Evolutionary conservation across 2,113 vertebrate species (phyloP).

Genomic region (Pithys albifrons): DNA sequence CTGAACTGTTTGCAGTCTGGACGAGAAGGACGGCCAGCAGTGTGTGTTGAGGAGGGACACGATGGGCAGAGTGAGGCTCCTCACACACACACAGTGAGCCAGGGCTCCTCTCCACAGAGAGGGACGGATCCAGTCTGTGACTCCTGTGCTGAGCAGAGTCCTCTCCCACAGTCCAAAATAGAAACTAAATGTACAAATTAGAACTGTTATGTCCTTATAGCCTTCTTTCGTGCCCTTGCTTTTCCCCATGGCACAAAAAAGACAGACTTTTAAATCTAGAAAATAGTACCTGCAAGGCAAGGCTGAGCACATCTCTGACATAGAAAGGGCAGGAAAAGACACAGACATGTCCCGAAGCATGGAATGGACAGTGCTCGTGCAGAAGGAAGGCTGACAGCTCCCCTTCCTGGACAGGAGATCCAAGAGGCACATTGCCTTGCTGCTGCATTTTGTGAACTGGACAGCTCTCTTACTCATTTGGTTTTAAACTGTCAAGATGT

Average conservation of each 20-base stretch:
- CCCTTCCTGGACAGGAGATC: neutral
- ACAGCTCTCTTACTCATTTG: neutral
- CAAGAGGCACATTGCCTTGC: neutral
- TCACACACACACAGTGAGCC: neutral
- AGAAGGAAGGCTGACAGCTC: neutral
- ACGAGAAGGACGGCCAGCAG: neutral
- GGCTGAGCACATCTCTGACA: neutral
- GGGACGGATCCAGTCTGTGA: neutral
- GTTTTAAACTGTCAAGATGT: neutral
- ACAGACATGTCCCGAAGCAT: rapidly evolving
- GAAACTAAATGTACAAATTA: neutral
- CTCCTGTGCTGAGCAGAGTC: neutral
- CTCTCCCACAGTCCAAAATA: neutral
- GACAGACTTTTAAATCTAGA: neutral
- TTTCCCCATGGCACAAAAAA: neutral
- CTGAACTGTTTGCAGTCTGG: conserved; percentile 58
- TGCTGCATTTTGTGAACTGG: neutral
- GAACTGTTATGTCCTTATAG: neutral
- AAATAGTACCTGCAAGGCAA: neutral
- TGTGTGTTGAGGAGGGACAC: neutral
- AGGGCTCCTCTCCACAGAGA: neutral
- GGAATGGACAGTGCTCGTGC: neutral
- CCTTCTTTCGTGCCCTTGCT: neutral
- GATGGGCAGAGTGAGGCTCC: neutral
- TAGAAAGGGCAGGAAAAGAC: neutral